Base-by-base conservation (phyloP, 2,797 vertebrate species). In the Hyperoplus immaculatus region DNA sequence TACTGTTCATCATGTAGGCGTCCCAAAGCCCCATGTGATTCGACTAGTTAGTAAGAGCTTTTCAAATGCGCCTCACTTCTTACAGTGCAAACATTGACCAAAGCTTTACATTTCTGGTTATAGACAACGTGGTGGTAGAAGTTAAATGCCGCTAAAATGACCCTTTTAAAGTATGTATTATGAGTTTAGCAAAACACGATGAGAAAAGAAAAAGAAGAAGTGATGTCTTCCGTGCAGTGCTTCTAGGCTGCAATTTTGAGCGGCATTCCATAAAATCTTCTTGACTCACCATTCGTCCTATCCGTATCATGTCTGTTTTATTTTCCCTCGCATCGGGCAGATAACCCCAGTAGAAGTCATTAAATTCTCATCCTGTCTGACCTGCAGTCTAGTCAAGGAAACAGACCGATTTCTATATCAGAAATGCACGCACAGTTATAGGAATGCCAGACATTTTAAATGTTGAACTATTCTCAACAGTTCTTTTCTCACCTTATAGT, bases 1-100 rank as follows among this genome's bases (percentile, higher is more conserved):
- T 80, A 80, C 75, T 77, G 63, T 80, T 86, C 84, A 89, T 84
- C 46, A 71, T 64, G 86, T 85, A 79, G 85, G 90, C 74, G 70
- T 83, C 65, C 60, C 68, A 64, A 74, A 81, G 12, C 79, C 80
- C 72, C 75, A 41, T 68, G 81, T 80, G 82, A 83, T 50, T 62
- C 72, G 3, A 56, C 0, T 42, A 75, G 70, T 69, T 66, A 76
- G 68, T 46, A 60, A 61, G 61, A 62, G 65, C 61, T 69, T 36
- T 53, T 66, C 0, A 1, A 72, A 72, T 46, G 71, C 45, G 51
- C 56, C 18, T 66, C 14, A 61, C 29, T 81, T 68, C 13, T 61
- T 71, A 47, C 42, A 60, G 12, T 1, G 62, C 42, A 50, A 83
- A 72, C 55, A 29, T 51, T 13, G n/a, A 71, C 15, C 67, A 49